These are phyloP conservation scores for Hydrotaea diabolus DNA, from an alignment of 2,888 invertebrate genomes.

Conservation along the genomic window DNA sequence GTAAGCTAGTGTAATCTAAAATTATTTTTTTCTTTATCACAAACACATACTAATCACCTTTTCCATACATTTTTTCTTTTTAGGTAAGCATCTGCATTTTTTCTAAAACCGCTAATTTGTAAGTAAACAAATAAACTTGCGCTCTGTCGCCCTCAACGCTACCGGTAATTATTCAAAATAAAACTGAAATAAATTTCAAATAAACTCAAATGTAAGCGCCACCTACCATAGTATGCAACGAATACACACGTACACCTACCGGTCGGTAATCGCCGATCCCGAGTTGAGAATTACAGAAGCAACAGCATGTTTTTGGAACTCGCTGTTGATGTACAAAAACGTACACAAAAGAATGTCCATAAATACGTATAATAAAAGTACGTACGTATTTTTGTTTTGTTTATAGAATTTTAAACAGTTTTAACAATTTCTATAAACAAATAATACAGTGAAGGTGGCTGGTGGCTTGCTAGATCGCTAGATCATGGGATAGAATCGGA, in stretches of 20 bases:
- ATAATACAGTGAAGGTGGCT: background rate
- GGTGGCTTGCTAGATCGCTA: background rate
- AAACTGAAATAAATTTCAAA: no score
- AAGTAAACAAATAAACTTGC: background rate
- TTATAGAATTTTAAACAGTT: conserved; percentile 7
- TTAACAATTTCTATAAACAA: background rate
- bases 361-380: no score
- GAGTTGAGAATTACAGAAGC: no score
- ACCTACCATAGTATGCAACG: background rate
- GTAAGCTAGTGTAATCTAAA: no score
- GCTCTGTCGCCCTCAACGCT: background rate
- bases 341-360: no score
- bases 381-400: background rate
- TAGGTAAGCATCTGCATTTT: conserved; percentile 24
- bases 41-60: background rate
- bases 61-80: background rate
- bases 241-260: no score
- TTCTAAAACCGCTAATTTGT: background rate
- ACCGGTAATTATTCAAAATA: no score
- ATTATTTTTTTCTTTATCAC: no score
- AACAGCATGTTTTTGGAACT: no score
- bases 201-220: background rate
- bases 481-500: background rate
- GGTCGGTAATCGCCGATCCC: no score
- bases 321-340: no score